Evolutionary conservation across 2,888 invertebrate genomes (phyloP).

Genomic region (Drosophila birchii): DNA sequence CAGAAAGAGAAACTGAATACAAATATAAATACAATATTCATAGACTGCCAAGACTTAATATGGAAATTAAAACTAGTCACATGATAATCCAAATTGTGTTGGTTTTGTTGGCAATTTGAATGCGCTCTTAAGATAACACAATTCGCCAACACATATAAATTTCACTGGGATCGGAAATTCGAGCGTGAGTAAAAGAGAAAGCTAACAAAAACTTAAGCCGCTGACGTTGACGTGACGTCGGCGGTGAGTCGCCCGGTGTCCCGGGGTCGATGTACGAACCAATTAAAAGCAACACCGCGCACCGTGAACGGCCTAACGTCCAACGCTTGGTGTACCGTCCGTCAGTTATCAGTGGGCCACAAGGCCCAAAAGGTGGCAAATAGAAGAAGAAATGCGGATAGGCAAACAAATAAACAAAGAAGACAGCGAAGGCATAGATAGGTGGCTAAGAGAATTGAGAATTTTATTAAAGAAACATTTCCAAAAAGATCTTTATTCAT

Average conservation of each 20-base stretch:
- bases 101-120: background rate
- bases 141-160: background rate
- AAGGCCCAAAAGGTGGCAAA: constrained; percentile 11
- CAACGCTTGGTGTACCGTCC: background rate
- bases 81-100: background rate
- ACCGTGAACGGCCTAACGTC: constrained; percentile 10
- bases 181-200: constrained; percentile 29
- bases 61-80: background rate
- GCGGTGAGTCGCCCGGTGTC: constrained; percentile 16
- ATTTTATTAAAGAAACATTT: background rate
- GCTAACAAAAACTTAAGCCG: constrained; percentile 27
- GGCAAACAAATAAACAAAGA: constrained; percentile 18
- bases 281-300: constrained; percentile 31
- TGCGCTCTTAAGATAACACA: background rate
- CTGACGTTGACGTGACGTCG: constrained; percentile 40
- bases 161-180: constrained; percentile 6
- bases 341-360: constrained; percentile 30
- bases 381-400: constrained; percentile 8
- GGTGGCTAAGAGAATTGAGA: background rate
- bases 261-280: constrained; percentile 35
- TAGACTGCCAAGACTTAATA: background rate
- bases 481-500: background rate
- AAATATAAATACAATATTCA: background rate
- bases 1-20: background rate
- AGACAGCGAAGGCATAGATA: background rate